Percentiles rank a stretch among this genome's conserved stretches.
phyloP scores from a whole-genome alignment of 2,113 vertebrate species.

The Brachyistius frenatus region DNA sequence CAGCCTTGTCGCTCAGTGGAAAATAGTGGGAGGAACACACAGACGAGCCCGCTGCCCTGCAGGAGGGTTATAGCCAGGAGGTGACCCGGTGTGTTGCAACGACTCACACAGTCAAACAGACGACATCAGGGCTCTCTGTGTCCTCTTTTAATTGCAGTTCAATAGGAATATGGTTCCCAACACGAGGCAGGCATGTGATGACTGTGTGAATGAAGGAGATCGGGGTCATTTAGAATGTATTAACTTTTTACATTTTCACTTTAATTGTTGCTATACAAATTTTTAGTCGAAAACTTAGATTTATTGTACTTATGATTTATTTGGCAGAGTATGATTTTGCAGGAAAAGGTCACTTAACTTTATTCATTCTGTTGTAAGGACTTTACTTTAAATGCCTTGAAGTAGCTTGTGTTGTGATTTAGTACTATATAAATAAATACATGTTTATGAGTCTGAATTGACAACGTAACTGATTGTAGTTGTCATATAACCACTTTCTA shows the following conservation, averaged over 20 bases:
- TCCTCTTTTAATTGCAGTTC: background rate
- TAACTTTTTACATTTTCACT: background rate
- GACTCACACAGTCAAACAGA: slow-evolving; percentile 17
- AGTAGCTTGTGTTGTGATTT: too few relatives aligned
- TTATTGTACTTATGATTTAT: too few relatives aligned
- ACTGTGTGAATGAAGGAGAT: too few relatives aligned
- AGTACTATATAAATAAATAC: too few relatives aligned
- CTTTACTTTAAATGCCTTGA: too few relatives aligned
- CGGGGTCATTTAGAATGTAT: background rate
- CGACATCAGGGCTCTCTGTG: slow-evolving; percentile 27
- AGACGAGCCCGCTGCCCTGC: slow-evolving; percentile 59
- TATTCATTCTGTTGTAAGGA: too few relatives aligned
- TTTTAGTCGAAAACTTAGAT: too few relatives aligned
- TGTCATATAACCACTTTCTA: background rate
- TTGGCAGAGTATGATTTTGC: too few relatives aligned
- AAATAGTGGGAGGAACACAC: slow-evolving; percentile 72
- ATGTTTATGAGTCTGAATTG: too few relatives aligned
- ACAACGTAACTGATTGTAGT: too few relatives aligned
- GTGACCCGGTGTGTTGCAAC: slow-evolving; percentile 66
- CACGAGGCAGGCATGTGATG: background rate
- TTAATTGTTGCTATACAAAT: too few relatives aligned
- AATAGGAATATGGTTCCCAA: background rate
- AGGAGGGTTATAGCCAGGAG: slow-evolving; percentile 58
- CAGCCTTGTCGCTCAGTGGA: slow-evolving; percentile 68
- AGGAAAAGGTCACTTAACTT: too few relatives aligned